A percentile compares a stretch with the other conserved stretches of the same genome.
These are phyloP conservation scores for Sprattus sprattus DNA, from an alignment of 2,113 vertebrate genomes.

Conservation along the genomic window DNA sequence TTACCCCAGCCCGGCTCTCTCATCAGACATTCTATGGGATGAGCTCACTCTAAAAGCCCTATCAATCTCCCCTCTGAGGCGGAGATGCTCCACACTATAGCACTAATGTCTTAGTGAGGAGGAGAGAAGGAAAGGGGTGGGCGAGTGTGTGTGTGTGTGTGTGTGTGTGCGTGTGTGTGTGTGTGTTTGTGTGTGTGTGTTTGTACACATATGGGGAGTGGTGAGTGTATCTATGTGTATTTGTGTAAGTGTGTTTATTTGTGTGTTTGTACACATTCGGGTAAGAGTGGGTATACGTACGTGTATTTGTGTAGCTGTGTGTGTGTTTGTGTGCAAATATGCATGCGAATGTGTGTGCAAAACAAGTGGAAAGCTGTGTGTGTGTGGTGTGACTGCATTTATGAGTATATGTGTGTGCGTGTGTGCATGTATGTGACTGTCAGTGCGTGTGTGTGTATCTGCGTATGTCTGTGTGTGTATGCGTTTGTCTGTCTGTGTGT, in stretches of 20 bases:
- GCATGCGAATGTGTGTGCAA: no score
- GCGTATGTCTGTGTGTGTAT: background rate
- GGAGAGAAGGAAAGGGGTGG: background rate
- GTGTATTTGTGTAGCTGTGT: background rate
- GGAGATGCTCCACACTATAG: constrained; percentile 27
- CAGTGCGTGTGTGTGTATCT: background rate
- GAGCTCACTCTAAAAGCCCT: constrained; percentile 56
- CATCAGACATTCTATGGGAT: constrained; percentile 39
- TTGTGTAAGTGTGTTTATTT: background rate
- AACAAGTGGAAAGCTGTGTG: background rate
- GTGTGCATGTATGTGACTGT: background rate
- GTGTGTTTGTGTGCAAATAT: no score
- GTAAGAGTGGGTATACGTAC: background rate
- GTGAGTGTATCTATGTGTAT: background rate
- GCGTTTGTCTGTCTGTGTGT: background rate
- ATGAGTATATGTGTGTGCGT: no score
- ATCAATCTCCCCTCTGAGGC: constrained; percentile 49
- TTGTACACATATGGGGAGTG: background rate
- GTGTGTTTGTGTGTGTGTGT: background rate
- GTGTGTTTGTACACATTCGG: background rate
- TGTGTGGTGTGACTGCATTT: background rate
- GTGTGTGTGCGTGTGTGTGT: background rate
- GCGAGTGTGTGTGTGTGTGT: background rate
- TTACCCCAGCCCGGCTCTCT: constrained; percentile 24
- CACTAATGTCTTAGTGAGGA: constrained; percentile 18